Evolutionary conservation across 2,888 invertebrate genomes (phyloP).

Genomic region (Buathra laborator): DNA sequence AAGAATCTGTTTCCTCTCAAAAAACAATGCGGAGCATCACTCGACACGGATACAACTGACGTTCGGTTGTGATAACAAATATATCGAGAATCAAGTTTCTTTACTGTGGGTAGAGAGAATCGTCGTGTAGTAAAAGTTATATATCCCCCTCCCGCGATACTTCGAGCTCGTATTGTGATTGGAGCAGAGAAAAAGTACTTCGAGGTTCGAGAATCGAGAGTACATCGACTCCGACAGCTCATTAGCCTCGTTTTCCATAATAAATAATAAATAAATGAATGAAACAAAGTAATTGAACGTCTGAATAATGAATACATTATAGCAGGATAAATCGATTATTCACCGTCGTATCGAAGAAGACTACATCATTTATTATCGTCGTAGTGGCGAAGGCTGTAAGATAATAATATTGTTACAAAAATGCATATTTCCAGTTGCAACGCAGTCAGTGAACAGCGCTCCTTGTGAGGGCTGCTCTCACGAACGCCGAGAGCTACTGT

Average conservation of each 20-base stretch:
- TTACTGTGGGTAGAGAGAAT: not conserved
- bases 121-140: conserved; percentile 5
- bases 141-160: not conserved
- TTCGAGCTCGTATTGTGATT: conserved; percentile 10
- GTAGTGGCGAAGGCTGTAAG: not conserved
- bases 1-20: not conserved
- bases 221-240: conserved; percentile 22
- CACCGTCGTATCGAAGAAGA: too few relatives aligned
- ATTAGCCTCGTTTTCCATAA: not conserved
- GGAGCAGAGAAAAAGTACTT: conserved; percentile 19
- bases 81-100: conserved; percentile 32
- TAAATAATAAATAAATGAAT: conserved; percentile 20
- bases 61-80: conserved; percentile 51
- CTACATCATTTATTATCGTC: not conserved
- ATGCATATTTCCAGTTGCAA: conserved; percentile 18
- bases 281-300: conserved; percentile 1
- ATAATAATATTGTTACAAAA: not conserved
- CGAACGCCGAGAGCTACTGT: conserved; percentile 7
- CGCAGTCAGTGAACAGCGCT: not conserved
- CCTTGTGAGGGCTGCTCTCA: not conserved
- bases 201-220: conserved; percentile 35
- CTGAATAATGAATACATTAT: not conserved
- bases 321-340: conserved; percentile 2
- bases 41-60: conserved; percentile 43
- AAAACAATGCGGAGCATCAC: conserved; percentile 47